These are phyloP conservation scores for Perca flavescens DNA, from an alignment of 2,113 vertebrate species.

Conservation along the genomic window DNA sequence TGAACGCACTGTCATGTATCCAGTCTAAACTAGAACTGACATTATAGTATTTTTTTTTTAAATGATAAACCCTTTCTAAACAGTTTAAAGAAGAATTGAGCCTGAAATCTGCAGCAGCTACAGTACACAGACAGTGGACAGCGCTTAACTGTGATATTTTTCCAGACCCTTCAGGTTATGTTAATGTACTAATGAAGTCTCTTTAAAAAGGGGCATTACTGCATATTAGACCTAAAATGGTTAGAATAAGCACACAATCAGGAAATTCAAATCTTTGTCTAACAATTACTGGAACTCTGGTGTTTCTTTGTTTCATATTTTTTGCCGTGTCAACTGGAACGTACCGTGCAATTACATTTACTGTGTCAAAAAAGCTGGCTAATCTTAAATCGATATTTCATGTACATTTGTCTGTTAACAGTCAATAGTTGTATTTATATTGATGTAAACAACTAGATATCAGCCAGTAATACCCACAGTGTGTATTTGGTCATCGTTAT, in stretches of 20 bases:
- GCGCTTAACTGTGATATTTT: neutral
- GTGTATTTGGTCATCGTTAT: neutral
- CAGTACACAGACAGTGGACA: neutral
- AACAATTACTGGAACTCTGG: neutral
- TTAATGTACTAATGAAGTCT: neutral
- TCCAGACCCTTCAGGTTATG: neutral
- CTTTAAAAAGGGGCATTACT: neutral
- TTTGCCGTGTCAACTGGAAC: neutral
- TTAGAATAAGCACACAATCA: neutral
- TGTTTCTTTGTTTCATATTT: neutral
- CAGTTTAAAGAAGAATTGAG: neutral
- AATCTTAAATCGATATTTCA: neutral
- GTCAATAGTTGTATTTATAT: neutral
- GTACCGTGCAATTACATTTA: too few species aligned
- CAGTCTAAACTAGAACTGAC: neutral
- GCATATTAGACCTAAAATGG: neutral
- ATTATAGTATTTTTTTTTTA: neutral
- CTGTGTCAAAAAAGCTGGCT: neutral
- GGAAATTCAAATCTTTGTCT: neutral
- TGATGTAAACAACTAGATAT: neutral
- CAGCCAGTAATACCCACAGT: neutral
- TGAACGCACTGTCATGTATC: neutral
- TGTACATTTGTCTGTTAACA: neutral
- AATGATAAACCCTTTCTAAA: neutral
- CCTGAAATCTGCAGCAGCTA: neutral